phyloP scores from a whole-genome alignment of 2,797 vertebrate genomes.

The Chaetodon trifasciatus region DNA sequence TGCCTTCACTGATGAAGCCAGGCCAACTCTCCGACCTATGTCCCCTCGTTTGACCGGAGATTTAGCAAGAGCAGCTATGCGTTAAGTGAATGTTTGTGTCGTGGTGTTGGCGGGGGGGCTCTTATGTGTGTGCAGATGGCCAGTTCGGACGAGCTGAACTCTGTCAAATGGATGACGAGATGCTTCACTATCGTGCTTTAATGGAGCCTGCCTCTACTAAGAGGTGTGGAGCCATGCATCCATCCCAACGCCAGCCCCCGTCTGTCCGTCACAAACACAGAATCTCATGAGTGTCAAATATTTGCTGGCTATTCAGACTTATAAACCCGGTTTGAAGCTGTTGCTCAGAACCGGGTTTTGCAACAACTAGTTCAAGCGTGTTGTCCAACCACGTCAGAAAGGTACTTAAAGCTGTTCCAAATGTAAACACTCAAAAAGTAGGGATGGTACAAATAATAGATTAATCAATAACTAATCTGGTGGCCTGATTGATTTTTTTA shows the following conservation, averaged over 20 bases:
- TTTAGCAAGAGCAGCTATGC: constrained; percentile 49
- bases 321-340: too few species aligned
- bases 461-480: not conserved
- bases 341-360: not conserved
- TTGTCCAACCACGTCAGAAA: not conserved
- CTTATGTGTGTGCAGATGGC: constrained; percentile 54
- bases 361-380: not conserved
- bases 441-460: not conserved
- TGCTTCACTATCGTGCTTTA: constrained; percentile 1
- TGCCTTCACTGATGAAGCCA: constrained; percentile 16
- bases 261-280: not conserved
- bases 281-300: not conserved
- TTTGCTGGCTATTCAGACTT: not conserved
- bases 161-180: not conserved
- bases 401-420: not conserved
- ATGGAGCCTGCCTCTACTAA: not conserved
- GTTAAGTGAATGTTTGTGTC: constrained; percentile 44
- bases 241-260: not conserved
- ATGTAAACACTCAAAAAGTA: not conserved
- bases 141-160: constrained; percentile 25
- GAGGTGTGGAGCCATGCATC: not conserved
- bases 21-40: constrained; percentile 59
- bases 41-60: constrained; percentile 43
- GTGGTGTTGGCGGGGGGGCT: constrained; percentile 25
- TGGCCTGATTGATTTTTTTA: not conserved